Evolutionary conservation across 2,797 vertebrate genomes (phyloP).

Genomic region (Coreius guichenoti): DNA sequence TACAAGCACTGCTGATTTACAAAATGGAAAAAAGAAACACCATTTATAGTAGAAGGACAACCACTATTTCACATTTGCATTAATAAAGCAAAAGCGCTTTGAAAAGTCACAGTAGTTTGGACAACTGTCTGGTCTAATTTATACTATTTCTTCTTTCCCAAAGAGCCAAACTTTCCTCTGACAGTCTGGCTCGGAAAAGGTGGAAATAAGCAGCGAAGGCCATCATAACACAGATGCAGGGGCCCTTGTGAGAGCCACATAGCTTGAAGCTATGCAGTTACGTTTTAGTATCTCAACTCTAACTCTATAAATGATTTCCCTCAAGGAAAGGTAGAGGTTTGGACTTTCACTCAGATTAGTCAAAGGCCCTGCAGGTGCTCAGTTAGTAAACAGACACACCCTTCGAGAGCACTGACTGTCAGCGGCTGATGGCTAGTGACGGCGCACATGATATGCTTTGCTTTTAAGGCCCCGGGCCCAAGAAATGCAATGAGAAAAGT

Average conservation of each 20-base stretch:
- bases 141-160: constrained; percentile 39
- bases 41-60: constrained; percentile 67
- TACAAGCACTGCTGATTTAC: constrained; percentile 56
- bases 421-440: constrained; percentile 9
- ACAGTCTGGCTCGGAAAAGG: constrained; percentile 45
- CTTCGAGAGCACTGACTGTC: constrained; percentile 48
- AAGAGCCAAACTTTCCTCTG: constrained; percentile 32
- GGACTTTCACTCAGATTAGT: constrained; percentile 59
- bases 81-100: constrained; percentile 36
- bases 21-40: constrained; percentile 59
- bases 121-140: constrained; percentile 44
- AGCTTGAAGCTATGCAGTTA: constrained; percentile 51
- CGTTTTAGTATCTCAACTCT: constrained; percentile 61
- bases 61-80: constrained; percentile 56
- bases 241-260: constrained; percentile 47
- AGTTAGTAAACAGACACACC: constrained; percentile 60
- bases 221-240: constrained; percentile 53
- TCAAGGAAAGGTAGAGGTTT: constrained; percentile 66
- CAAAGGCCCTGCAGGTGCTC: constrained; percentile 63
- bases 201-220: constrained; percentile 26
- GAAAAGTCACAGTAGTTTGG: constrained; percentile 52
- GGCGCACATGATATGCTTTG: constrained; percentile 30
- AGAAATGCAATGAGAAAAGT: constrained; percentile 25
- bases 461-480: constrained; percentile 16
- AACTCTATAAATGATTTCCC: constrained; percentile 67